Evolutionary conservation across 2,888 invertebrate species (phyloP), one percentile per base, ranked within the genome.

Genomic region (Polymixis flavicincta): DNA sequence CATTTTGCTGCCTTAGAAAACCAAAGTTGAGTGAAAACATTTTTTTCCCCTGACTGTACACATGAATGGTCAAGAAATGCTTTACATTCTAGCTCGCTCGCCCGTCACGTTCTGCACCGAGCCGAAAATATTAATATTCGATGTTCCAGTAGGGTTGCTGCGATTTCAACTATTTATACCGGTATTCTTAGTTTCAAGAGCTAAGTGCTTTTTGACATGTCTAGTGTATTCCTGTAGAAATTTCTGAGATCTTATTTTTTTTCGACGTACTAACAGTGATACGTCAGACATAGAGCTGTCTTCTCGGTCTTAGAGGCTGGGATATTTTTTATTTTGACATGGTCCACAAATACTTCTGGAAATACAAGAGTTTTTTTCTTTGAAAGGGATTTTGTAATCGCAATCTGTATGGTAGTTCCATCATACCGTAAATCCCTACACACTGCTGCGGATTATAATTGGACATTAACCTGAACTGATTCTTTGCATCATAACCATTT

Each of bases 51-150:
- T 32, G 65, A 66, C 82, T 78, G 82, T 75, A 87, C 73, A 73
- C 75, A 73, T 78, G 85, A 71, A 80, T 86, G 90, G 90, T 90
- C 90, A 90, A 88, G 88, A 82, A 79, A 87, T 86, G 84, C 85
- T 88, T 87, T 85, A 88, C 84, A 86, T 89, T 86, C 82, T 75
- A 69, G 71, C 72, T 73, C 70, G 71, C 74, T 74, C 72, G 69
- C 76, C 75, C 83, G 84, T 76, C 85, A 87, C 89, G 87, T 86
- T 85, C 80, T 86, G 88, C 86, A 81, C 59, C 70, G 78, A 87
- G 71, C 82, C 80, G 84, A 85, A 88, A 92, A 92, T 92, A 93
- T 93, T 92, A 93, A 93, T 93, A 93, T 92, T 91, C 89, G 80
- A 91, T 90, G 87, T 67, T 77, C 80, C 80, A 65, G 60, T 82